phyloP scores from a whole-genome alignment of 2,797 vertebrate species.

The Phyllotis vaccarum region DNA sequence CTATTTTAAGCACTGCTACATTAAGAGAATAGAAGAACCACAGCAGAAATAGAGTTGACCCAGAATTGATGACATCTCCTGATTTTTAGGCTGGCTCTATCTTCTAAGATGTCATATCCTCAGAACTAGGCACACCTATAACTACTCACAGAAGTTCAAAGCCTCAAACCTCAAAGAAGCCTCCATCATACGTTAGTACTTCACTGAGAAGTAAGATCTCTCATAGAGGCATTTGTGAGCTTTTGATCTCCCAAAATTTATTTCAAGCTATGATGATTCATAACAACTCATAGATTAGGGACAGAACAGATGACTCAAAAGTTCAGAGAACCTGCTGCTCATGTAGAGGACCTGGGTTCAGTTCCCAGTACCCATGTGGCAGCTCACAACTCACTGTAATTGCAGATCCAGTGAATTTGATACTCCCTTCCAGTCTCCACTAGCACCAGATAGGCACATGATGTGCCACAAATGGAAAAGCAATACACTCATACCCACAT shows the following conservation, averaged over 20 bases:
- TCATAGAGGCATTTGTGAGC: background rate
- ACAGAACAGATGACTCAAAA: background rate
- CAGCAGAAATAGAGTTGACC: background rate
- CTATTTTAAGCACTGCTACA: background rate
- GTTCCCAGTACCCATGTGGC: background rate
- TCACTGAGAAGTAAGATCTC: background rate
- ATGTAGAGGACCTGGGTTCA: background rate
- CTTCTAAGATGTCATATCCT: background rate
- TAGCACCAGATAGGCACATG: background rate
- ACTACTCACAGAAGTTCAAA: background rate
- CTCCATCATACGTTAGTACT: constrained; percentile 6
- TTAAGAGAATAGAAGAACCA: background rate
- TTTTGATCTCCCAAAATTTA: background rate
- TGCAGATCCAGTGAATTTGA: background rate
- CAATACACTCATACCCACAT: background rate
- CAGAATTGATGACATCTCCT: background rate
- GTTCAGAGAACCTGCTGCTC: background rate
- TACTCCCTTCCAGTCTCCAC: background rate
- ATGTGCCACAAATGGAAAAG: background rate
- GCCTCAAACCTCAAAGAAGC: background rate
- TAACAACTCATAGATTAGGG: background rate
- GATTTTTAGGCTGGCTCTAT: background rate
- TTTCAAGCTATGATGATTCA: constrained; percentile 5
- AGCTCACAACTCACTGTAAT: background rate
- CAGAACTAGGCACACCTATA: background rate